These are phyloP conservation scores for cat (Felis catus) DNA, from an alignment of 2,113 vertebrate species.

Conservation along the genomic window DNA sequence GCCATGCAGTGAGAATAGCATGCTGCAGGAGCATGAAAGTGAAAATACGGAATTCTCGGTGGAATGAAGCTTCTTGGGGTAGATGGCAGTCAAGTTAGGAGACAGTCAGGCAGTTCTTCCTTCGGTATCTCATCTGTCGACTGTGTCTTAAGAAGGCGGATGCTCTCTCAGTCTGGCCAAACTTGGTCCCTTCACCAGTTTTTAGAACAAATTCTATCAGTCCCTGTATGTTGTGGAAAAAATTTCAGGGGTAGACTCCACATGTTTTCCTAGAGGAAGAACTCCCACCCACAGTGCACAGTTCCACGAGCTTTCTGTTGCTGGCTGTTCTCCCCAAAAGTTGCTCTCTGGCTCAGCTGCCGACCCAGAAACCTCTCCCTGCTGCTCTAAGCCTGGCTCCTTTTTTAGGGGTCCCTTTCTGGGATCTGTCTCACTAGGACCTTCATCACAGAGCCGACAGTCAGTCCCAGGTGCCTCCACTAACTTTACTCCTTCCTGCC, in stretches of 20 bases:
- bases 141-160: background rate
- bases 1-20: background rate
- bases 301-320: background rate
- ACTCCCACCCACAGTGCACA: background rate
- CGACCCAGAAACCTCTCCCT: background rate
- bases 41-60: background rate
- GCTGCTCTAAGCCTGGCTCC: background rate
- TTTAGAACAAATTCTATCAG: constrained; percentile 7
- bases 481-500: background rate
- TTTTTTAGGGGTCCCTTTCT: background rate
- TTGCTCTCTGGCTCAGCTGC: background rate
- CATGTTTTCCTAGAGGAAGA: background rate
- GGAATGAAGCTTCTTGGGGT: background rate
- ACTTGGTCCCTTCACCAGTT: background rate
- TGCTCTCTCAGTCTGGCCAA: background rate
- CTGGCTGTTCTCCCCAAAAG: background rate
- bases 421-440: background rate
- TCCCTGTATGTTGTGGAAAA: background rate
- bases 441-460: background rate
- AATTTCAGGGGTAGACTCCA: background rate
- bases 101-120: background rate
- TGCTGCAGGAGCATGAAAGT: background rate
- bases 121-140: background rate
- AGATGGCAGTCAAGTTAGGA: background rate
- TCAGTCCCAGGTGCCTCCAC: background rate